Conservation (phyloP, 2,888 invertebrate species). For the Scaptodrosophila latifasciaeformis region DNA sequence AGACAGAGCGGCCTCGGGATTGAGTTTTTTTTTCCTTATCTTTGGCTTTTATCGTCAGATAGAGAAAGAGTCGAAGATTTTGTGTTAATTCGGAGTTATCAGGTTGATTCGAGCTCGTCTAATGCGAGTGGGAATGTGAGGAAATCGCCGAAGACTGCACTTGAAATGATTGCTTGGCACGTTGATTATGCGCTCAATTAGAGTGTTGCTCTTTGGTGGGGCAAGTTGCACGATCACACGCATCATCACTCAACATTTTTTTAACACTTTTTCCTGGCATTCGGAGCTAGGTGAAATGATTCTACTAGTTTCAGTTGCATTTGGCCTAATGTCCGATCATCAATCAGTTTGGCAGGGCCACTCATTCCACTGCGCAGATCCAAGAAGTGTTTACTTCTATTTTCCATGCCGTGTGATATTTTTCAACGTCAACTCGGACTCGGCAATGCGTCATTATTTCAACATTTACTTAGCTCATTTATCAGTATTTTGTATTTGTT, state of each 20-base stretch:
- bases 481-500: slow-evolving; percentile 52
- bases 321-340: slow-evolving; percentile 58
- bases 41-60: too few species aligned
- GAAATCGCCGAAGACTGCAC: too few species aligned
- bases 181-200: slow-evolving; percentile 63
- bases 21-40: too few species aligned
- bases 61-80: neutral
- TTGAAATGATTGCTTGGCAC: slow-evolving; percentile 38
- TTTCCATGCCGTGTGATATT: slow-evolving; percentile 48
- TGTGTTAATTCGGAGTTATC: too few species aligned
- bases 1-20: neutral
- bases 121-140: slow-evolving; percentile 23
- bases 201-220: slow-evolving; percentile 38
- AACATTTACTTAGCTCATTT: slow-evolving; percentile 62
- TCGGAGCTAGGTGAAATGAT: too few species aligned
- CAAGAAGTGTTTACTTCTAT: slow-evolving; percentile 19
- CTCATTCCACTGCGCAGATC: too few species aligned
- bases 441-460: slow-evolving; percentile 51
- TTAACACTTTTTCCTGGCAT: slow-evolving; percentile 52
- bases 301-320: slow-evolving; percentile 21
- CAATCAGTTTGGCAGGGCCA: slow-evolving; percentile 58
- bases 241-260: slow-evolving; percentile 64
- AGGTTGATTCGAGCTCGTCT: neutral
- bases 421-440: slow-evolving; percentile 43
- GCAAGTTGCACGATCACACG: neutral